Conservation (phyloP, 2,797 vertebrate species). For the Eremophila alpestris region DNA sequence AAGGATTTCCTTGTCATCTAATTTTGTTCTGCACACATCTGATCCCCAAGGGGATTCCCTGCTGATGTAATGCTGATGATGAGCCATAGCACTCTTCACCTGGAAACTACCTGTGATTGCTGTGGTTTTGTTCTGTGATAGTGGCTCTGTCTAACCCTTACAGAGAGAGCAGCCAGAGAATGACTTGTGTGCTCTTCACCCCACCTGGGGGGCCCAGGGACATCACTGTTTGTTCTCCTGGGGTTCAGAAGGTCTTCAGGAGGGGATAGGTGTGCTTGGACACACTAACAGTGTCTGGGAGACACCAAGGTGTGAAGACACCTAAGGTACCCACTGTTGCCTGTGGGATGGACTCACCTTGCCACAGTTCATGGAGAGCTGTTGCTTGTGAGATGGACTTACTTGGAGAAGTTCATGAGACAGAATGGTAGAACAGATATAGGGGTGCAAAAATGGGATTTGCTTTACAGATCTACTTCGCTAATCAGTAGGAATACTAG, state of each 20-base stretch:
- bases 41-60: neutral
- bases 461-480: neutral
- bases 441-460: neutral
- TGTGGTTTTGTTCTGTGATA: neutral
- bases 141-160: neutral
- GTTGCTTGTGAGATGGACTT: neutral
- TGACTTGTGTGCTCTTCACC: neutral
- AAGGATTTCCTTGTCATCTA: neutral
- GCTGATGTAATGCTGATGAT: neutral
- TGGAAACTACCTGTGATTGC: neutral
- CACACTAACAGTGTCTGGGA: neutral
- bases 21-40: neutral
- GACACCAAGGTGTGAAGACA: neutral
- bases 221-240: neutral
- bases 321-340: neutral
- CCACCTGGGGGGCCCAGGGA: accelerated
- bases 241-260: neutral
- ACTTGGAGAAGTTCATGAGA: neutral
- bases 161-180: neutral
- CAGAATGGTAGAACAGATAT: neutral
- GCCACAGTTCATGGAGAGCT: neutral
- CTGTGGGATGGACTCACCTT: neutral
- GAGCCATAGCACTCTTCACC: neutral
- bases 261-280: neutral
- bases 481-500: neutral